Base-by-base conservation (phyloP, 2,888 invertebrate genomes). In the Rhimphoctona megacephalus region DNA sequence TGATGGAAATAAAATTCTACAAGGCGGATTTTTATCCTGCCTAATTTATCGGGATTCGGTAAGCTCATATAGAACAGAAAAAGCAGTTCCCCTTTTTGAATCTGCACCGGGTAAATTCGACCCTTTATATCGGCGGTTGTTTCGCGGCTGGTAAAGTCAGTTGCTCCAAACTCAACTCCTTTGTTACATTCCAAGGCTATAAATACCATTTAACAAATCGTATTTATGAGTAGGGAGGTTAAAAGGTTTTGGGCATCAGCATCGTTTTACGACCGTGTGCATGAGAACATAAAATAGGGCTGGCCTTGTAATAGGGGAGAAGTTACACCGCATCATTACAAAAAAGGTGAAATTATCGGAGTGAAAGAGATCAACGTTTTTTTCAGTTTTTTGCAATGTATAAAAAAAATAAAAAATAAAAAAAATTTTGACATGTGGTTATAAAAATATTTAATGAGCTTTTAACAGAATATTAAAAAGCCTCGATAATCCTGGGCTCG, bases 141-240 rank as follows among this genome's bases (percentile, higher is more conserved):
- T 57, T 76, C 33, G 69, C 81, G 66, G 69, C 17, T 69, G 76
- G 69, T 82, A 67, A 67, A 81, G 66, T 72, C 52, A 73, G 54
- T 73, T 36, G 33, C 61, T 49, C 49, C 19, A 30, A 30, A 36
- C 14, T 67, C 66, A 17, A 39, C 22, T 61, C 54, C 39, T 70
- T 61, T 25, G 39, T 70, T 70, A 8, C 46, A 61, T 22, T 57
- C 17, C 61, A 70, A 70, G 61, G 61, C 46, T 49, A 79, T 79
- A 57, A 79, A 79, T 70, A 70, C n/a, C 22, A 17, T 36, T 73
- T 36, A 54, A 33, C 19, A 73, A 73, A 73, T 54, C 22, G n/a
- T 36, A 54, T 54, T 36, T 73, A 73, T 54, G 33, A 22, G 36
- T 17, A 54, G 52, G 54, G 17, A 73, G 54, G 36, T 25, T 46